Base-by-base conservation (phyloP, 2,797 vertebrate genomes). In the Miichthys miiuy region DNA sequence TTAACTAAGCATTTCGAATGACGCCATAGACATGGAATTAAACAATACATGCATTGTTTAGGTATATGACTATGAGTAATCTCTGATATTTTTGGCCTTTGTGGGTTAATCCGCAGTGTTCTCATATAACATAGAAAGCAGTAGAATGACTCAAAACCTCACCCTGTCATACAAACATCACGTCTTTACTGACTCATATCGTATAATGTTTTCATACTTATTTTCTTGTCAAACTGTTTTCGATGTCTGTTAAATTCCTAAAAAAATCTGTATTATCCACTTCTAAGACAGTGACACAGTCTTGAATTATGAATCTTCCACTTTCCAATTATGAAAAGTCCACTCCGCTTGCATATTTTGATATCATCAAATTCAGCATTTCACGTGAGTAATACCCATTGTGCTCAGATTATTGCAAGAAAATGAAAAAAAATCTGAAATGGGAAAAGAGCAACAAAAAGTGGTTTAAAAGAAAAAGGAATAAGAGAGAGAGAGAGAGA, bases 81-180 rank as follows among this genome's bases (percentile, higher is more conserved):
- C 41, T 30, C 57, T 65, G 72, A 4, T 67, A 56, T 61, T 68
- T 78, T 58, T 57, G 25, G 23, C 44, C 44, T 76, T 72, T 80
- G 47, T 75, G 18, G 56, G 8, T 70, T 62, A 25, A 72, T 71
- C 77, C 61, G 25, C 21, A 23, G 61, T 69, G 16, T 30, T 75
- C 46, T 85, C 30, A 65, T 67, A 47, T 80, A 72, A 76, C 81
- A 79, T 38, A 56, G 62, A 76, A 69, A 79, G 48, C 48, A 58
- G 25, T 48, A 7, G 46, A 50, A 60, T 85, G 77, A 87, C 72
- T 85, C 73, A 83, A 41, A 81, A 25, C 65, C 18, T 44, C 23
- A 38, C 11, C 17, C 64, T 50, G 21, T 51, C 66, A 20, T 60
- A 68, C 61, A 67, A 54, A 74, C 68, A 44, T 71, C 55, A 66